These are phyloP conservation scores for Nannospalax galili DNA, from an alignment of 2,113 vertebrate genomes.

Conservation along the genomic window DNA sequence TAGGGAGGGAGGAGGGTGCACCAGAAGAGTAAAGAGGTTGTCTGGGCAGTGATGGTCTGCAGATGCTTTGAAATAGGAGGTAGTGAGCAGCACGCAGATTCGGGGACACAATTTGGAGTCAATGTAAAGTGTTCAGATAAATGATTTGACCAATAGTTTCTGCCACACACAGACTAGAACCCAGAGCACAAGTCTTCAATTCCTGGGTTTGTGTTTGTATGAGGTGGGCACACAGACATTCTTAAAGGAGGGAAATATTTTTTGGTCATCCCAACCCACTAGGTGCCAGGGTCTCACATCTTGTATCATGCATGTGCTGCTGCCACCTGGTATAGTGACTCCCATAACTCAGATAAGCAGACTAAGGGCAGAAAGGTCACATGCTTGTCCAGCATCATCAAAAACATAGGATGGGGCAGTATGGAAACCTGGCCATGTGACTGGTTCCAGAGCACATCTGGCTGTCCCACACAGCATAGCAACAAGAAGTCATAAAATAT, in stretches of 20 bases:
- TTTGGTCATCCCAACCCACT: background rate
- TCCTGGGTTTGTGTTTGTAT: background rate
- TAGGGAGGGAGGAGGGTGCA: fast-evolving
- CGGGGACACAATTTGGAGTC: background rate
- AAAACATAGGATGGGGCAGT: too few species aligned
- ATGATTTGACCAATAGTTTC: background rate
- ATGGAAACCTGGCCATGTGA: background rate
- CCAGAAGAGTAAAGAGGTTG: background rate
- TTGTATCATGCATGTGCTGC: background rate
- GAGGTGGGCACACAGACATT: background rate
- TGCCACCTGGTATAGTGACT: background rate
- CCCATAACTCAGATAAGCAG: background rate
- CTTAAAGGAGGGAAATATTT: background rate
- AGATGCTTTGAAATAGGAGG: background rate
- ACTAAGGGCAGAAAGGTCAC: background rate
- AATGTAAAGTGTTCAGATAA: background rate
- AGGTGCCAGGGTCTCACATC: background rate
- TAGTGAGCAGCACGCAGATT: background rate
- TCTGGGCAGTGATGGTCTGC: background rate
- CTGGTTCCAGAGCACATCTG: background rate
- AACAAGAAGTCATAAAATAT: background rate
- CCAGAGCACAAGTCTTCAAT: background rate
- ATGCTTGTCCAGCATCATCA: background rate
- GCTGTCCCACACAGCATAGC: background rate
- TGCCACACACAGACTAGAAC: background rate